These are phyloP conservation scores for Sinocyclocheilus anshuiensis DNA, from an alignment of 2,113 vertebrate species.

Conservation along the genomic window DNA sequence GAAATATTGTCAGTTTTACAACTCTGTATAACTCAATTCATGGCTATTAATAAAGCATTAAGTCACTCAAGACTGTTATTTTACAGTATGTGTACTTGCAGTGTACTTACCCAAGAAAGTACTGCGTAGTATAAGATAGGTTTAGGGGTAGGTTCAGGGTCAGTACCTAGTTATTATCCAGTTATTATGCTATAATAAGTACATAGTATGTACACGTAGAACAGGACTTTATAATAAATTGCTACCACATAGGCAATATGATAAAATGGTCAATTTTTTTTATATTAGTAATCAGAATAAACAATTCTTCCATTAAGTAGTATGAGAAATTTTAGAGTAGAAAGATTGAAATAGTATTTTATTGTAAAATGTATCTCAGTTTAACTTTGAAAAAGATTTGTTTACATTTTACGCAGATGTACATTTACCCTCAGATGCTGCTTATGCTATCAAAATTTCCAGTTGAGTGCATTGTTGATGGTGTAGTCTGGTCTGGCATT, in stretches of 20 bases:
- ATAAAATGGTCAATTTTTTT: neutral
- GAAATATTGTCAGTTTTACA: neutral
- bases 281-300: neutral
- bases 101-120: too few species aligned
- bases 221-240: too few species aligned
- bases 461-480: neutral
- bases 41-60: neutral
- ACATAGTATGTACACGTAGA: too few species aligned
- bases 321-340: too few species aligned
- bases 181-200: too few species aligned
- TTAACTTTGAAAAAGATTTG: too few species aligned
- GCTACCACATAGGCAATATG: neutral
- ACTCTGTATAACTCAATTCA: neutral
- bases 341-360: too few species aligned
- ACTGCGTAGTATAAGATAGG: too few species aligned
- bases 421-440: neutral
- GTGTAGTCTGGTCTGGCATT: neutral
- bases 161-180: too few species aligned
- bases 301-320: neutral
- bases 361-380: too few species aligned
- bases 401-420: neutral
- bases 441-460: neutral
- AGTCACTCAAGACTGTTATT: neutral
- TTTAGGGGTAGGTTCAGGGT: too few species aligned
- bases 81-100: too few species aligned